A percentile compares a stretch with the other conserved stretches of the same genome.
phyloP scores from a whole-genome alignment of 2,113 vertebrate genomes.

The Cynoglossus semilaevis region DNA sequence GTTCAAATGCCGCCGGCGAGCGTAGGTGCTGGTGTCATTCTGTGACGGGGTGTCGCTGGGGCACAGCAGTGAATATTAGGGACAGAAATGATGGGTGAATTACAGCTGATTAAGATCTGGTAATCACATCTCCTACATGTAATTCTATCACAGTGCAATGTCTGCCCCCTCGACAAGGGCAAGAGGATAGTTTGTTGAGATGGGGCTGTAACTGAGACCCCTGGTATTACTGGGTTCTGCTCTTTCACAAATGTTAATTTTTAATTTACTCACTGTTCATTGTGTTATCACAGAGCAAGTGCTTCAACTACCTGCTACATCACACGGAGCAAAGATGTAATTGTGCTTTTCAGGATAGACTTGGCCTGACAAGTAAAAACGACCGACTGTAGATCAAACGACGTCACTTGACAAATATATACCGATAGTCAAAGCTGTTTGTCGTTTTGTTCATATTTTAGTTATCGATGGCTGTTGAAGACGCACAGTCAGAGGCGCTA shows the following conservation, averaged over 20 bases:
- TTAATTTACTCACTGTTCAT: constrained; percentile 20
- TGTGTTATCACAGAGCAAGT: constrained; percentile 14
- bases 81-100: constrained; percentile 63
- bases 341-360: constrained; percentile 44
- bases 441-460: constrained; percentile 34
- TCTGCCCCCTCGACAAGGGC: constrained; percentile 33
- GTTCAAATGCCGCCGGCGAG: constrained; percentile 46
- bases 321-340: constrained; percentile 28
- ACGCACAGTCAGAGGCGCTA: constrained; percentile 22
- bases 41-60: constrained; percentile 37
- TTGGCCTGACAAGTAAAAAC: too few relatives aligned
- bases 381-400: too few relatives aligned
- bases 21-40: constrained; percentile 36
- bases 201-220: constrained; percentile 3
- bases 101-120: constrained; percentile 69
- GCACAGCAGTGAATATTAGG: constrained; percentile 60
- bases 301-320: constrained; percentile 37
- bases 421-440: too few relatives aligned
- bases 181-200: constrained; percentile 18
- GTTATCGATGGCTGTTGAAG: constrained; percentile 5
- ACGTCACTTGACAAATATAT: too few relatives aligned
- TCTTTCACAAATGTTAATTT: constrained; percentile 18
- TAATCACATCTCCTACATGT: constrained; percentile 63
- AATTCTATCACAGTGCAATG: constrained; percentile 43
- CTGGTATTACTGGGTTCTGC: constrained; percentile 10